phyloP scores from a whole-genome alignment of 2,797 vertebrate species.

The Nyctibius grandis region DNA sequence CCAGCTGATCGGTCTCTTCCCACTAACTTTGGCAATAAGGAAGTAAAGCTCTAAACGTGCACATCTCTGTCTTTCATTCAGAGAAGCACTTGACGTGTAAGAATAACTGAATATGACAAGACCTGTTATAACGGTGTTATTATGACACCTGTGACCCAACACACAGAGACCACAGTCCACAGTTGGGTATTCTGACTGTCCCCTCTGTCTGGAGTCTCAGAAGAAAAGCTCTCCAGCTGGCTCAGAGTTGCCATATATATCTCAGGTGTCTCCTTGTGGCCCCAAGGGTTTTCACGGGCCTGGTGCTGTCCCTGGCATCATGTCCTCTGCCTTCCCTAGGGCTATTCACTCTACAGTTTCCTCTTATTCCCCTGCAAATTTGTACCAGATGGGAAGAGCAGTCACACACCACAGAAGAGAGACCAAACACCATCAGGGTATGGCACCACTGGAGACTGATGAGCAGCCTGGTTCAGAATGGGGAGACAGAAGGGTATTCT shows the following conservation, averaged over 20 bases:
- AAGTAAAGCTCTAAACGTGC: neutral
- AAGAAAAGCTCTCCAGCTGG: neutral
- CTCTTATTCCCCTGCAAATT: neutral
- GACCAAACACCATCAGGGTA: neutral
- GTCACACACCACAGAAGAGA: neutral
- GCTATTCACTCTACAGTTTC: neutral
- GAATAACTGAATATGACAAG: neutral
- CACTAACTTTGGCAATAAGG: neutral
- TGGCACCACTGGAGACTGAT: neutral
- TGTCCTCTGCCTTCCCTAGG: neutral
- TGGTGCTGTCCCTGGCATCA: neutral
- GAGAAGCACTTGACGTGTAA: constrained; percentile 1
- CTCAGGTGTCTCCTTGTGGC: neutral
- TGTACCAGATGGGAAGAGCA: neutral
- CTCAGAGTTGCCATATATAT: accelerated
- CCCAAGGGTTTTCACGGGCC: neutral
- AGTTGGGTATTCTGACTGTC: neutral
- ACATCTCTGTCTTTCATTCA: neutral
- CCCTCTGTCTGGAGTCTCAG: neutral
- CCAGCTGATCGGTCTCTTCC: neutral
- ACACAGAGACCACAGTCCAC: neutral
- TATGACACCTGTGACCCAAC: neutral
- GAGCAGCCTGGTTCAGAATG: neutral
- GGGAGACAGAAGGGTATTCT: neutral
- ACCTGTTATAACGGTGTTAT: neutral